Evolutionary conservation across 1,140 invertebrate species (phyloP), one percentile per base, ranked within the genome.

Genomic region (Heliconius eleuchia): DNA sequence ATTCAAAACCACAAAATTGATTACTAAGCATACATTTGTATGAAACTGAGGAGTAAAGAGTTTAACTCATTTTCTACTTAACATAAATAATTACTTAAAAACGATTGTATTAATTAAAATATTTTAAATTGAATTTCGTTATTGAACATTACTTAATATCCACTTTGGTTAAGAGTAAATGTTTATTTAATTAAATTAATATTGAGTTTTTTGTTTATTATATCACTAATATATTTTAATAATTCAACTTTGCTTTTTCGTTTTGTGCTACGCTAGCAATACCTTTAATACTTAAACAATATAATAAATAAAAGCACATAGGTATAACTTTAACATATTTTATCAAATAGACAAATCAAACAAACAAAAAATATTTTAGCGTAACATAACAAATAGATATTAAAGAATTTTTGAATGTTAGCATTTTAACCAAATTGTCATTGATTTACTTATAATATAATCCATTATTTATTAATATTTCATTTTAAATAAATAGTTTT

Each of bases 1-100:
- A 3, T 30, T 66, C 55, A 57, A 57, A 23, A 57, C n/a, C 13
- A 30, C 23, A 66, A 1, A 66, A 23, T 30, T 66, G 23, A 11
- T 30, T 66, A 30, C 27, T 66, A 66, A 30, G 11, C 4, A 66
- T 66, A 30, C 27, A 30, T 66, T 16, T 27, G 11, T n/a, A 11
- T 66, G 57, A 60, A 60, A 60, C 57, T 60, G 9, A 13, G 27
- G 23, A 66, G 3, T 16, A 66, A 66, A 66, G 60, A 66, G 60
- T 66, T 66, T 66, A 30, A 66, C 60, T 66, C 60, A 66, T 66
- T 66, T 27, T 66, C 60, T 66, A 66, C 60, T 66, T 66, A 66
- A 30, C 9, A 66, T 66, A 66, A 66, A 27, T 30, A 66, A 66
- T 66, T 30, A 66, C 27, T 66, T 66, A 66, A 66, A 66, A 27